Evolutionary conservation across 1,140 invertebrate genomes (phyloP).

Genomic region (Sesamia nonagrioides): DNA sequence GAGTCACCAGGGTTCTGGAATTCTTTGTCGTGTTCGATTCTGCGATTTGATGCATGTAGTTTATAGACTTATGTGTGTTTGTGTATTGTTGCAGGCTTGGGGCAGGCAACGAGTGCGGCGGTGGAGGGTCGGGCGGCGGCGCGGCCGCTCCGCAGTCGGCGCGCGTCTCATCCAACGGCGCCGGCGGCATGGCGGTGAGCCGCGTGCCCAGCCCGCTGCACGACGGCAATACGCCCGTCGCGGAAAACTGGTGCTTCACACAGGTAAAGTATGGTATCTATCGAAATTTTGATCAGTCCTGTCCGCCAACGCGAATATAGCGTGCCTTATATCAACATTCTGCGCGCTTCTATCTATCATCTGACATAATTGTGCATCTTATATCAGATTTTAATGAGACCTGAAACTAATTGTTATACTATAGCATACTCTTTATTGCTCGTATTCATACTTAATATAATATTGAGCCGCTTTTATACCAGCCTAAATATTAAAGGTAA

Average conservation of each 20-base stretch:
- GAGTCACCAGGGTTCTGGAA: background rate
- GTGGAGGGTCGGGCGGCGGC: constrained; percentile 92
- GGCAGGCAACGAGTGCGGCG: constrained; percentile 93
- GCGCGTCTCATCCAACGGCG: constrained; percentile 91
- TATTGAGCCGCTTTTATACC: background rate
- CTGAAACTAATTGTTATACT: too few relatives aligned
- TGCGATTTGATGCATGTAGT: background rate
- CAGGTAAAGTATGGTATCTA: constrained; percentile 89
- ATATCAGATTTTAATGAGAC: too few relatives aligned
- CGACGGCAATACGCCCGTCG: constrained; percentile 97
- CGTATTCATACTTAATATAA: too few relatives aligned
- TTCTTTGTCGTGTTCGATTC: background rate
- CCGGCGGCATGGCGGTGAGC: constrained; percentile 96
- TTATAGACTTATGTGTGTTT: constrained; percentile 14
- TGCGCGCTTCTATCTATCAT: background rate
- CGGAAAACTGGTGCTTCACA: constrained; percentile 98
- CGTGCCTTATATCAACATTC: too few relatives aligned
- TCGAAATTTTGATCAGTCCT: background rate
- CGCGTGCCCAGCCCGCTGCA: constrained; percentile 96
- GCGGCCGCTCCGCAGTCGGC: constrained; percentile 92
- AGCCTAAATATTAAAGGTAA: background rate
- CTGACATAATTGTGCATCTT: background rate
- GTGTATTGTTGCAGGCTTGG: constrained; percentile 74
- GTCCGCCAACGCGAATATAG: too few relatives aligned
- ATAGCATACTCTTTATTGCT: too few relatives aligned